Base-by-base conservation (phyloP, 2,797 vertebrate species). In the Epinephelus malabaricus region DNA sequence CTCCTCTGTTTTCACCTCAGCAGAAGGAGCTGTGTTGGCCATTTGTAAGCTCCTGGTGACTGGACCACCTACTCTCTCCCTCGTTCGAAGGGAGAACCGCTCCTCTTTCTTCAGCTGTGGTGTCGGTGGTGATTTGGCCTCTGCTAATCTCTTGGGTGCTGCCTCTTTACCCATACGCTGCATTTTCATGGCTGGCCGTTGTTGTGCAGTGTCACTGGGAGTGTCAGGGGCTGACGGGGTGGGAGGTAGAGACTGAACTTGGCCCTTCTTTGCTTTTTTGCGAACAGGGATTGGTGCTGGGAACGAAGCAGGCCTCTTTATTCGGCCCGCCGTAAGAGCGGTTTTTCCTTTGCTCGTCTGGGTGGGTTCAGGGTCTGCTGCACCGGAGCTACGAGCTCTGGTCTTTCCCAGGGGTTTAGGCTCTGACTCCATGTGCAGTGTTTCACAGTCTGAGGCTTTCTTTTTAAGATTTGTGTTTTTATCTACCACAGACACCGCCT, bases 21-120 rank as follows among this genome's bases (percentile, higher is more conserved):
- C 89, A 50, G 93, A 74, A 71, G 96, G 95, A 6, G 94, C 89
- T 14, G 95, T 83, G 78, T 82, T 94, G 1, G 96, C 94, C 92
- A 96, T 96, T 88, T 99, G 98, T 59, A 97, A 92, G 91, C 98
- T 99, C 56, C 98, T 96, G 46, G 98, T 99, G 78, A 99, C 89
- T 0, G 98, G 98, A 72, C 98, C 98, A 25, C 97, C 96, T 2
- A 96, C 93, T 83, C 97, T 92, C 76, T 97, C 97, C 78, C 97
- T 94, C 4, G 92, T 95, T 81, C 97, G 96, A 0, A 92, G 88
- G 47, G 87, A 94, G 88, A 98, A 97, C 4, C 97, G 96, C 72
- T 97, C 97, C 79, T 96, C 95, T 87, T 96, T 98, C 88, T 97
- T 98, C 87, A 69, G 70, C 73, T 91, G 88, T 58, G 68, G 92